phyloP scores from a whole-genome alignment of 2,797 vertebrate species.

The Balearica regulorum region DNA sequence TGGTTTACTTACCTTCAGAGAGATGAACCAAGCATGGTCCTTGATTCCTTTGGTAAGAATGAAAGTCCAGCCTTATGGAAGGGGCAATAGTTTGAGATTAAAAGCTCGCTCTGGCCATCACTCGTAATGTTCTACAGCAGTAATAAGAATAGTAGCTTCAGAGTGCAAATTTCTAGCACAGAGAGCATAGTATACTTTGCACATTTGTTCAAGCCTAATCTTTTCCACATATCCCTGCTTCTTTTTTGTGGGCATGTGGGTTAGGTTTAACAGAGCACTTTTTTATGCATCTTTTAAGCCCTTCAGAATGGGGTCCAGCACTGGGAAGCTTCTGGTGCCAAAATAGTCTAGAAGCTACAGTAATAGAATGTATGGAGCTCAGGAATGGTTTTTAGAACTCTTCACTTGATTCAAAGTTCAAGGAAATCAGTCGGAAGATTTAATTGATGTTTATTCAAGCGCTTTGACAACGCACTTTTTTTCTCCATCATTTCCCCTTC shows the following conservation, averaged over 20 bases:
- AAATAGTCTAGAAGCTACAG: neutral
- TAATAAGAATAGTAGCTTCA: neutral
- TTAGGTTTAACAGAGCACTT: neutral
- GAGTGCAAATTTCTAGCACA: neutral
- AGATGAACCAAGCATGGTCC: neutral
- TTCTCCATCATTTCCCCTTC: neutral
- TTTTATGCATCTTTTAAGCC: neutral
- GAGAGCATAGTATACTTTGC: neutral
- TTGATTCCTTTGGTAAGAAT: neutral
- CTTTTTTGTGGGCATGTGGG: neutral
- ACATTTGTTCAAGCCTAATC: neutral
- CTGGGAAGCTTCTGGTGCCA: neutral
- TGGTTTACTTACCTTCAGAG: neutral
- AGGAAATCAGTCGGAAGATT: neutral
- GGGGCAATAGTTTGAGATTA: neutral
- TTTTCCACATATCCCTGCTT: neutral
- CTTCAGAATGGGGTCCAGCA: neutral
- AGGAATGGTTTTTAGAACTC: neutral
- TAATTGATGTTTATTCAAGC: neutral
- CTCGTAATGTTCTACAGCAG: neutral
- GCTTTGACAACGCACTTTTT: neutral
- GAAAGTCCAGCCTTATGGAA: neutral
- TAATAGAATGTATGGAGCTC: neutral
- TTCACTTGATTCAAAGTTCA: neutral
- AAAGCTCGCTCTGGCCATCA: neutral